Evolutionary conservation across 2,888 invertebrate genomes (phyloP).

Genomic region (Cantharis rufa): DNA sequence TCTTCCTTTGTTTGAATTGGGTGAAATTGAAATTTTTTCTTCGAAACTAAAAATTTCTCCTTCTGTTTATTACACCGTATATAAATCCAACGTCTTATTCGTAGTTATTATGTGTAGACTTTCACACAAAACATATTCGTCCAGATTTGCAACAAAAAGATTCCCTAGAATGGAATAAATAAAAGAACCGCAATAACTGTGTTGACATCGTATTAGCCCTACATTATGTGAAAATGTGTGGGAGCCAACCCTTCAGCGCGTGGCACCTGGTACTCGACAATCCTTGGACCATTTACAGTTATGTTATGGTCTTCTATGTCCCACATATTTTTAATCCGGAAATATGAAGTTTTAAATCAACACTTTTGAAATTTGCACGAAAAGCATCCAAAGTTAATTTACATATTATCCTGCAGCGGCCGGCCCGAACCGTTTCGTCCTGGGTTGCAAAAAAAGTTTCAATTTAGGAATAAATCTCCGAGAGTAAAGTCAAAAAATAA

Average conservation of each 20-base stretch:
- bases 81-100: constrained; percentile 16
- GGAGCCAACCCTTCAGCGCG: constrained; percentile 38
- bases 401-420: not conserved
- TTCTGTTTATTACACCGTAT: constrained; percentile 13
- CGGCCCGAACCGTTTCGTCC: not conserved
- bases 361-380: not conserved
- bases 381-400: not conserved
- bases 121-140: constrained; percentile 17
- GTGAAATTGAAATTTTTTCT: constrained; percentile 10
- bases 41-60: not conserved
- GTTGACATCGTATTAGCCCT: constrained; percentile 34
- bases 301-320: constrained; percentile 16
- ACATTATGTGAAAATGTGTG: constrained; percentile 34
- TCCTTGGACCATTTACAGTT: constrained; percentile 35
- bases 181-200: constrained; percentile 32
- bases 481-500: not conserved
- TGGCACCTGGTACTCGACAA: constrained; percentile 40
- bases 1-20: not conserved
- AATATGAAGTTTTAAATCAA: not conserved
- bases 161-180: constrained; percentile 27
- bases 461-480: not conserved
- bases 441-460: not conserved
- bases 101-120: constrained; percentile 9
- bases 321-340: constrained; percentile 11
- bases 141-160: constrained; percentile 22